These are phyloP conservation scores for Sebastes diaconus DNA, from an alignment of 2,797 vertebrate species.

Conservation along the genomic window DNA sequence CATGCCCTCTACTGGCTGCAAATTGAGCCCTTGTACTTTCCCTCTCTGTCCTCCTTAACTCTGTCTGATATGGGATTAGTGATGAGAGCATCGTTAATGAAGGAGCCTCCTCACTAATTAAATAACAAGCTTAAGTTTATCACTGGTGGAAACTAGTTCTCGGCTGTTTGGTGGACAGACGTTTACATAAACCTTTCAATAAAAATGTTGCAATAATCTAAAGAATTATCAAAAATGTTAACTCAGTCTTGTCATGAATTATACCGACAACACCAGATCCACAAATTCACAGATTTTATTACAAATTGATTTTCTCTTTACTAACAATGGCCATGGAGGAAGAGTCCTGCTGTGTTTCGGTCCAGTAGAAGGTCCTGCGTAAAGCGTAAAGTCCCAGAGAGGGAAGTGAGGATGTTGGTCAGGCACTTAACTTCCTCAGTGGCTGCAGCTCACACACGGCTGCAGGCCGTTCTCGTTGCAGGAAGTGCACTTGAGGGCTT, in stretches of 20 bases:
- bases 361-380: conserved; percentile 45
- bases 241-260: not conserved
- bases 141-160: conserved; percentile 24
- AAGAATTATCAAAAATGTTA: not conserved
- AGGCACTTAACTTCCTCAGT: conserved; percentile 79
- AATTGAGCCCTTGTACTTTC: conserved; percentile 52
- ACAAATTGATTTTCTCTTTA: conserved; percentile 62
- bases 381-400: not conserved
- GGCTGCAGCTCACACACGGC: conserved; percentile 89
- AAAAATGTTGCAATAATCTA: not conserved
- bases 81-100: conserved; percentile 45
- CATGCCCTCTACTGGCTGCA: conserved; percentile 17
- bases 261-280: not conserved
- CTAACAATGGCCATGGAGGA: conserved; percentile 70
- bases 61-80: conserved; percentile 67
- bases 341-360: conserved; percentile 41
- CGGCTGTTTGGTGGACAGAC: not conserved
- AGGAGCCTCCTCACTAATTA: conserved; percentile 49
- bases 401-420: conserved; percentile 24
- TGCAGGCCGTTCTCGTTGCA: conserved; percentile 98
- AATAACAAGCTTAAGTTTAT: conserved; percentile 55
- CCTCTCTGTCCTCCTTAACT: conserved; percentile 35
- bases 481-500: conserved; percentile 96
- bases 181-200: not conserved
- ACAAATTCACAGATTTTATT: conserved; percentile 59